Conservation (phyloP, 1,140 invertebrate genomes). For the Drosophila tristis region DNA sequence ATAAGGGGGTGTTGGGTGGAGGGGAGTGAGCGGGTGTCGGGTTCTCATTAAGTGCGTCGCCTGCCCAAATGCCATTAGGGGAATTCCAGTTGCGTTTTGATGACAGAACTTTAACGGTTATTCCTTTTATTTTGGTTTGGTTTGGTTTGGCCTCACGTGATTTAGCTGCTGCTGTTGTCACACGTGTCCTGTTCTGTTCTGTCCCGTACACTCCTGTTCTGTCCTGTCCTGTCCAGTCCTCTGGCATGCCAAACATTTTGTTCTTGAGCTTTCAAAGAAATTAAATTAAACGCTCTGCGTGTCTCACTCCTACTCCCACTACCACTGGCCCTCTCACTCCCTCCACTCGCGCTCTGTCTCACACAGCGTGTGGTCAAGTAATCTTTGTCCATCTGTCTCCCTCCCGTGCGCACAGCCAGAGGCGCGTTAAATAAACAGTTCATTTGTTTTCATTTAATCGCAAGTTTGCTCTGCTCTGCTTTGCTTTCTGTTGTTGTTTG, state of each 20-base stretch:
- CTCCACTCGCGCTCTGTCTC: constrained; percentile 1
- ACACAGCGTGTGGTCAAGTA: constrained; percentile 44
- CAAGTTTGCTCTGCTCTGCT: constrained; percentile 54
- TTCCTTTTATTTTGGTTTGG: constrained; percentile 27
- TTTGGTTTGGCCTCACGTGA: constrained; percentile 55
- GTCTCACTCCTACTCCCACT: constrained; percentile 27
- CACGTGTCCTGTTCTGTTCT: constrained; percentile 51
- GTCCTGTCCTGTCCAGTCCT: constrained; percentile 36
- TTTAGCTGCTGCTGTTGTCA: constrained; percentile 62
- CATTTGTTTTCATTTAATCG: constrained; percentile 81
- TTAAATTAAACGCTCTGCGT: constrained; percentile 83
- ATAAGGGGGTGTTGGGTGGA: not conserved
- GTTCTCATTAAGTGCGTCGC: constrained; percentile 76
- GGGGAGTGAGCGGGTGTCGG: constrained; percentile 4
- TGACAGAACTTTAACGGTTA: constrained; percentile 55
- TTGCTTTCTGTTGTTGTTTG: constrained; percentile 32
- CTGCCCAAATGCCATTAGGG: constrained; percentile 73
- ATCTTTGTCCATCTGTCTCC: constrained; percentile 33
- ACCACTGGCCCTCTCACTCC: not conserved
- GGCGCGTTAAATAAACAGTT: constrained; percentile 83
- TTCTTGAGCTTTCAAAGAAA: constrained; percentile 81
- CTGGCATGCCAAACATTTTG: constrained; percentile 75
- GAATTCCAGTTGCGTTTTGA: constrained; percentile 62
- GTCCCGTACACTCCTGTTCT: constrained; percentile 3
- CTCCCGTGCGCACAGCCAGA: constrained; percentile 18